These are phyloP conservation scores for Drosophila neonasuta DNA, from an alignment of 2,888 invertebrate species.

Conservation along the genomic window DNA sequence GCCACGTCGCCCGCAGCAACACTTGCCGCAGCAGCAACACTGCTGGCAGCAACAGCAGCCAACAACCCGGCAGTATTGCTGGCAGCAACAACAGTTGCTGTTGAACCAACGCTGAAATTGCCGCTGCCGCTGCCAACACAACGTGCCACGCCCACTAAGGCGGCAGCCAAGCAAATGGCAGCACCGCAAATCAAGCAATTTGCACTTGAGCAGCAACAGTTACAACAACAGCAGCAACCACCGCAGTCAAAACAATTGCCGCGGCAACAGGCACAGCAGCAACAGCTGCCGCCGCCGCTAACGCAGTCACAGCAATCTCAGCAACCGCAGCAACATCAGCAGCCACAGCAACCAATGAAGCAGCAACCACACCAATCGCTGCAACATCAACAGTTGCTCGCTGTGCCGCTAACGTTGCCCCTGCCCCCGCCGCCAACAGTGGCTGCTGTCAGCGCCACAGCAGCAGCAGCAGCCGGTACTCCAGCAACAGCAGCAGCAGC, in stretches of 20 bases:
- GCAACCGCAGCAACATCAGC: slow-evolving; percentile 9
- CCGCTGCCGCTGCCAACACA: slow-evolving; percentile 10
- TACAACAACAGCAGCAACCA: slow-evolving; percentile 15
- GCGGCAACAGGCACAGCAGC: slow-evolving; percentile 4
- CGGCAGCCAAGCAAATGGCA: slow-evolving; percentile 63
- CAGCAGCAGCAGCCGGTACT: slow-evolving; percentile 5
- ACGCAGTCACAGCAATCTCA: slow-evolving; percentile 7
- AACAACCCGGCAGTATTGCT: not conserved
- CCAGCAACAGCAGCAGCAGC: slow-evolving; percentile 5
- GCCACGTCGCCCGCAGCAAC: not conserved
- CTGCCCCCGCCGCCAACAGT: slow-evolving; percentile 4
- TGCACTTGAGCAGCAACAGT: slow-evolving; percentile 13
- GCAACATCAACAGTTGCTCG: slow-evolving; percentile 1
- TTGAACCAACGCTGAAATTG: slow-evolving; percentile 5
- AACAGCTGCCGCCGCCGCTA: slow-evolving; percentile 1
- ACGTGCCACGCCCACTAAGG: slow-evolving; percentile 60
- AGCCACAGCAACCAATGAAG: slow-evolving; percentile 7
- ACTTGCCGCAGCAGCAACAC: slow-evolving; percentile 1
- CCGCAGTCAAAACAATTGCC: slow-evolving; percentile 13
- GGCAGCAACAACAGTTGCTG: not conserved
- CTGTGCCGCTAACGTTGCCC: slow-evolving; percentile 1
- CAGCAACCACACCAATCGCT: slow-evolving; percentile 10
- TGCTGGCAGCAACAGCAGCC: not conserved
- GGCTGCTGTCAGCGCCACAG: not conserved
- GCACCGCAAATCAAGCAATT: slow-evolving; percentile 14